Percentiles rank a stretch among this genome's conserved stretches.
Evolutionary conservation across 2,113 vertebrate genomes (phyloP).

Genomic region (Lophura nycthemera): DNA sequence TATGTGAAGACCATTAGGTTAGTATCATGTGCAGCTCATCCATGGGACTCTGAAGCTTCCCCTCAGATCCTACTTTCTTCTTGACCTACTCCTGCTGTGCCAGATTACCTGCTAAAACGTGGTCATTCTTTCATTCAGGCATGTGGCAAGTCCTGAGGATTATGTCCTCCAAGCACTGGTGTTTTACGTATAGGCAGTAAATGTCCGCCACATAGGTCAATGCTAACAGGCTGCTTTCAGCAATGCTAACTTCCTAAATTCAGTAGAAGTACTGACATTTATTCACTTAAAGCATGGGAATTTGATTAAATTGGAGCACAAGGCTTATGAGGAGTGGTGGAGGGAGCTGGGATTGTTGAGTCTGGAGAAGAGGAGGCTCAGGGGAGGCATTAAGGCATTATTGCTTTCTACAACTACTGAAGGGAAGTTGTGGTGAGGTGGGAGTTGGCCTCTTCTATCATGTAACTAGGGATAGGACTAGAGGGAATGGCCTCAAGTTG

Average conservation of each 20-base stretch:
- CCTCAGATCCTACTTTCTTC: background rate
- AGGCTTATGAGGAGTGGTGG: no score
- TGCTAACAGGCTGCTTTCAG: background rate
- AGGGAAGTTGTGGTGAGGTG: no score
- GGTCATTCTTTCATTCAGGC: background rate
- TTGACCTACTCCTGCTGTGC: background rate
- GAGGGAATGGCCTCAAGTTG: no score
- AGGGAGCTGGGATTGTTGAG: no score
- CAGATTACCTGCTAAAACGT: background rate
- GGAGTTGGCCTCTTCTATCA: no score
- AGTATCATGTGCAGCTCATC: rapidly evolving
- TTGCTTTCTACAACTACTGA: no score
- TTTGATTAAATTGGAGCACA: background rate
- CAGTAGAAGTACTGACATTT: background rate
- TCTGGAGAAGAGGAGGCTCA: no score
- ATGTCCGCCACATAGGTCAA: background rate
- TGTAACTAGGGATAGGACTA: no score
- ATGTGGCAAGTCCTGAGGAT: background rate
- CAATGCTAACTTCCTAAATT: background rate
- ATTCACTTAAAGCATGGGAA: background rate
- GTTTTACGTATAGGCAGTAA: background rate
- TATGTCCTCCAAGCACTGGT: background rate
- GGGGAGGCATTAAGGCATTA: no score
- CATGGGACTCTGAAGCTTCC: background rate
- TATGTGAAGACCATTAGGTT: background rate